phyloP scores from a whole-genome alignment of 2,113 vertebrate species.

The Pluvianellus socialis region DNA sequence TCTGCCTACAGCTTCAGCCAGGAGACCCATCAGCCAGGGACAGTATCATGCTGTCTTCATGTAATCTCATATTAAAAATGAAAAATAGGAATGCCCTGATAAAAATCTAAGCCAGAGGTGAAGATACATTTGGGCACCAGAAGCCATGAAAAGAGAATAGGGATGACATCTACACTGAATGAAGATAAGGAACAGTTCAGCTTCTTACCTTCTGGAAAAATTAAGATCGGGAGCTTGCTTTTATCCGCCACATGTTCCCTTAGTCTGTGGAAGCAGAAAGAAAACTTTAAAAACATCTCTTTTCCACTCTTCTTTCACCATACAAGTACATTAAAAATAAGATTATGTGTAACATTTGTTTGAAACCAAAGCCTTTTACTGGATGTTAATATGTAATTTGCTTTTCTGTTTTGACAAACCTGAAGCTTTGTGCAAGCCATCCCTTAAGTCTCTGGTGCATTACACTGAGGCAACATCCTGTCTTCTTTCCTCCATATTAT shows the following conservation, averaged over 20 bases:
- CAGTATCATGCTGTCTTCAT: not conserved
- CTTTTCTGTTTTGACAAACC: not conserved
- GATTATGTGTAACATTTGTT: not conserved
- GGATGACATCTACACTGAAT: not conserved
- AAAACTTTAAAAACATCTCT: not conserved
- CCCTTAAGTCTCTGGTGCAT: not conserved
- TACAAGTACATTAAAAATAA: not conserved
- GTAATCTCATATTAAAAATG: not conserved
- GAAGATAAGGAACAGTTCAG: not conserved
- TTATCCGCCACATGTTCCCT: conserved; percentile 86
- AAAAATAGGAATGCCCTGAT: not conserved
- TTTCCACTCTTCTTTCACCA: not conserved
- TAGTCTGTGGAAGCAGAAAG: conserved; percentile 76
- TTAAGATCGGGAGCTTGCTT: conserved; percentile 92
- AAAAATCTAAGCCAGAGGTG: not conserved
- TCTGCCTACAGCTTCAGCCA: not conserved
- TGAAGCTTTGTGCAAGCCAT: not conserved
- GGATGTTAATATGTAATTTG: not conserved
- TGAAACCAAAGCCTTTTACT: not conserved
- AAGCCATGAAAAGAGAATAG: not conserved
- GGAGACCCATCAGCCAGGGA: not conserved
- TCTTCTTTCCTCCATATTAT: not conserved
- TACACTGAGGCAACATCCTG: not conserved
- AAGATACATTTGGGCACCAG: not conserved
- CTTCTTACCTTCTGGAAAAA: conserved; percentile 94